phyloP scores from a whole-genome alignment of 2,888 invertebrate genomes.

The Zaprionus lineosus region DNA sequence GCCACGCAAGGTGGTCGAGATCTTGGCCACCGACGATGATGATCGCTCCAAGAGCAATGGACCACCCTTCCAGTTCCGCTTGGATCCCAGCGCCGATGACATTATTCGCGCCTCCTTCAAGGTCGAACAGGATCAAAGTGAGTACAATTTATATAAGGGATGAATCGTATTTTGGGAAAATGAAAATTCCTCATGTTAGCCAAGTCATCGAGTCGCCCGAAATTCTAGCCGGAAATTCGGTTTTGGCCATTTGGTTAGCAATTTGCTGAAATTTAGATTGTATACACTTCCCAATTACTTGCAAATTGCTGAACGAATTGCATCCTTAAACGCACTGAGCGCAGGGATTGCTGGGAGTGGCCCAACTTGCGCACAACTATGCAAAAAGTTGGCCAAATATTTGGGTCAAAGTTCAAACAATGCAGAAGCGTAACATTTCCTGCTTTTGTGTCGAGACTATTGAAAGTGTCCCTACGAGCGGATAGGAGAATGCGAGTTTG shows the following conservation, averaged over 20 bases:
- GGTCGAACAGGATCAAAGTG: conserved; percentile 97
- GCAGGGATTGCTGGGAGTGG: conserved; percentile 13
- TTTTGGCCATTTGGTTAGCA: conserved; percentile 5
- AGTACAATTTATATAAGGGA: too few relatives aligned
- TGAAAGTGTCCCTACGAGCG: conserved; percentile 26
- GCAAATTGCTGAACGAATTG: conserved; percentile 23
- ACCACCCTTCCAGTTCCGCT: conserved; percentile 96
- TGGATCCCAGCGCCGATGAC: conserved; percentile 97
- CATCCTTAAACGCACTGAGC: not conserved
- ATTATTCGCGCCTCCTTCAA: conserved; percentile 96
- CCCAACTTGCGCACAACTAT: conserved; percentile 13
- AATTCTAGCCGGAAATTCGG: too few relatives aligned
- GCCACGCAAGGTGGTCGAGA: conserved; percentile 95
- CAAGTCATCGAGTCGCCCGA: too few relatives aligned
- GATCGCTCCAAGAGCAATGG: conserved; percentile 97
- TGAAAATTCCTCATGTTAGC: too few relatives aligned
- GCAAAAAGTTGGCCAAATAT: conserved; percentile 48
- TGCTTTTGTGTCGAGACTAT: conserved; percentile 20
- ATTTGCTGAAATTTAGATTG: conserved; percentile 8
- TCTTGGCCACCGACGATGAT: conserved; percentile 96
- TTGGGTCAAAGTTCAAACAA: conserved; percentile 65
- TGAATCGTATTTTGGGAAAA: too few relatives aligned
- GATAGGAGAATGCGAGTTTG: conserved; percentile 9
- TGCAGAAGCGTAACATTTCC: conserved; percentile 41
- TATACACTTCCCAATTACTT: conserved; percentile 33